Conservation (phyloP, 2,797 vertebrate genomes). For the Podarcis siculus region DNA sequence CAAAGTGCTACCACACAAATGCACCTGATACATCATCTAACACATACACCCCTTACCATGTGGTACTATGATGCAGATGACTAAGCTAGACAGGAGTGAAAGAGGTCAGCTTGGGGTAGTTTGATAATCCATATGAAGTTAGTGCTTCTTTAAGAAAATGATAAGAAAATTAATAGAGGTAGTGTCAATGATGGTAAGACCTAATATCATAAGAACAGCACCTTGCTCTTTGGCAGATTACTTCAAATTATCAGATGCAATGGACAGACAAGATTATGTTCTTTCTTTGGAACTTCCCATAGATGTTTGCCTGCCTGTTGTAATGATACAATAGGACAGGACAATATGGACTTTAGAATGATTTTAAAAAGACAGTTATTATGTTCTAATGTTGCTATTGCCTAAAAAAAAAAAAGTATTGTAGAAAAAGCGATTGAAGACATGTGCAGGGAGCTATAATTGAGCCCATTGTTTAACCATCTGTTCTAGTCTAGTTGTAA, state of each 20-base stretch:
- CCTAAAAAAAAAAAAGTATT: not conserved
- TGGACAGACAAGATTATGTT: not conserved
- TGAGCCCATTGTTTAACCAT: slow-evolving; percentile 18
- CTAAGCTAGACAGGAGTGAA: not conserved
- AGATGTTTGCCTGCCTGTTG: not conserved
- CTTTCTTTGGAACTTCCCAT: not conserved
- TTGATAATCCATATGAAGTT: not conserved
- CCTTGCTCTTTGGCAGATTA: not conserved
- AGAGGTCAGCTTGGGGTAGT: not conserved
- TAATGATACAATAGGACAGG: not conserved
- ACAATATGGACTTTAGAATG: not conserved
- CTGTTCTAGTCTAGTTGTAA: slow-evolving; percentile 24
- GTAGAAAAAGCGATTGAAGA: slow-evolving; percentile 28
- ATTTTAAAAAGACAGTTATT: not conserved
- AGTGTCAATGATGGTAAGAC: not conserved
- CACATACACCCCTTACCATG: too few relatives aligned
- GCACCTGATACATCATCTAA: not conserved
- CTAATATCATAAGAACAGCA: not conserved
- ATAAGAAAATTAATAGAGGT: not conserved
- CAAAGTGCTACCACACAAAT: not conserved
- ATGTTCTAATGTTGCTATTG: not conserved
- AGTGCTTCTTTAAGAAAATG: not conserved
- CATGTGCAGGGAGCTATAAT: not conserved
- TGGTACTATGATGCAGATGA: not conserved
- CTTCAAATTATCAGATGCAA: too few relatives aligned